Conservation (phyloP, 2,888 invertebrate genomes). For the Stratiomys singularior region DNA sequence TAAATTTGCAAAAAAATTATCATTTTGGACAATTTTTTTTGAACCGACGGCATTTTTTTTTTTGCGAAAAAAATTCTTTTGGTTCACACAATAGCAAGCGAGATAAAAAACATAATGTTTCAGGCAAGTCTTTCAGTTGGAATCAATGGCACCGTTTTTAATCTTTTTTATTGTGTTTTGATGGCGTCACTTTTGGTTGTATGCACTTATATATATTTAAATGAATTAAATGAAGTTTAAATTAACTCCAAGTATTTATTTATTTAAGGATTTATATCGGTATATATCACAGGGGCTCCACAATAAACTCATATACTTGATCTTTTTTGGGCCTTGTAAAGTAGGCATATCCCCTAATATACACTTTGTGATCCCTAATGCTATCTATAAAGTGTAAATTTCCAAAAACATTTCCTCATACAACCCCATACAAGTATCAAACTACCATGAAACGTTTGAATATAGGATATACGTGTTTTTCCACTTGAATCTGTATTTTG, state of each 20-base stretch:
- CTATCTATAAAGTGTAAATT: too few species aligned
- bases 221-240: background rate
- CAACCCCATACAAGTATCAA: too few species aligned
- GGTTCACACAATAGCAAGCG: too few species aligned
- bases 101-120: background rate
- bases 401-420: too few species aligned
- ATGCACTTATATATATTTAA: background rate
- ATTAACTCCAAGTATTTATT: conserved; percentile 9
- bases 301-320: background rate
- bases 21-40: background rate
- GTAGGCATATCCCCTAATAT: background rate
- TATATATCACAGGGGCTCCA: background rate
- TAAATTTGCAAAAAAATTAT: background rate
- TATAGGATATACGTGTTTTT: too few species aligned
- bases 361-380: too few species aligned
- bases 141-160: background rate
- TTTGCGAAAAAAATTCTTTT: background rate
- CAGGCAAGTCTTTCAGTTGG: background rate
- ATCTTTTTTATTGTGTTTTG: background rate
- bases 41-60: background rate
- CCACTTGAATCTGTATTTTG: too few species aligned
- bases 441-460: too few species aligned
- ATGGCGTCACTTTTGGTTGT: background rate
- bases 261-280: conserved; percentile 2
- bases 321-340: background rate